Conservation (phyloP, 1,140 invertebrate genomes). For the Myzus persicae region DNA sequence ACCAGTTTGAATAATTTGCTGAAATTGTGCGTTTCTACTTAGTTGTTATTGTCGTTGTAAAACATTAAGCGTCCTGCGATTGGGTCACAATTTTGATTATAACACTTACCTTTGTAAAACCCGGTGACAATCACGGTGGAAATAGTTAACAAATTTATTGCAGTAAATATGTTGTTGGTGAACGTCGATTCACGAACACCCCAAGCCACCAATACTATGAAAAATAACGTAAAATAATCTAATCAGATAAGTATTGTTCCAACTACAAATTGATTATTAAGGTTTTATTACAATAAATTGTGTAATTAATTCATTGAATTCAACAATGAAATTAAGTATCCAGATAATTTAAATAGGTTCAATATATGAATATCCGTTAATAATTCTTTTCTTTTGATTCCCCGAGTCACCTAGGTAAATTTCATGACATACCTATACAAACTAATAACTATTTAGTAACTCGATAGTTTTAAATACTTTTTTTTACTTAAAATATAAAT, state of each 20-base stretch:
- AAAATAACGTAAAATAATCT: slow-evolving; percentile 54
- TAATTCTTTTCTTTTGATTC: too few relatives aligned
- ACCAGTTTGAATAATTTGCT: slow-evolving; percentile 62
- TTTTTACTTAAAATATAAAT: not conserved
- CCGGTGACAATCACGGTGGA: slow-evolving; percentile 83
- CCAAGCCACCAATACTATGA: slow-evolving; percentile 74
- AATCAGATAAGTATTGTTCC: not conserved
- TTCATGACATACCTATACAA: too few relatives aligned
- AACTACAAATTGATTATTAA: too few relatives aligned
- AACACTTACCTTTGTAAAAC: slow-evolving; percentile 76
- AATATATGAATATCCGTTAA: too few relatives aligned
- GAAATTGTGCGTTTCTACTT: slow-evolving; percentile 65
- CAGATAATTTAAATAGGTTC: too few relatives aligned
- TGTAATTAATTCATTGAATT: too few relatives aligned
- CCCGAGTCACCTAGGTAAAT: too few relatives aligned
- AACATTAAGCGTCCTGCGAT: not conserved
- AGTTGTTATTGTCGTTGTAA: not conserved
- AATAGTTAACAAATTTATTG: slow-evolving; percentile 84
- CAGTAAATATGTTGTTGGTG: slow-evolving; percentile 90
- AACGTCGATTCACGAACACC: slow-evolving; percentile 90
- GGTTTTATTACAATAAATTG: too few relatives aligned
- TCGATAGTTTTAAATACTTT: not conserved
- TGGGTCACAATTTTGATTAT: not conserved
- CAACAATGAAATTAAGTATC: too few relatives aligned
- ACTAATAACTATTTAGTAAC: not conserved